A percentile compares a stretch with the other conserved stretches of the same genome.
phyloP scores from a whole-genome alignment of 2,797 vertebrate species.

The Lutjanus campechanus region DNA sequence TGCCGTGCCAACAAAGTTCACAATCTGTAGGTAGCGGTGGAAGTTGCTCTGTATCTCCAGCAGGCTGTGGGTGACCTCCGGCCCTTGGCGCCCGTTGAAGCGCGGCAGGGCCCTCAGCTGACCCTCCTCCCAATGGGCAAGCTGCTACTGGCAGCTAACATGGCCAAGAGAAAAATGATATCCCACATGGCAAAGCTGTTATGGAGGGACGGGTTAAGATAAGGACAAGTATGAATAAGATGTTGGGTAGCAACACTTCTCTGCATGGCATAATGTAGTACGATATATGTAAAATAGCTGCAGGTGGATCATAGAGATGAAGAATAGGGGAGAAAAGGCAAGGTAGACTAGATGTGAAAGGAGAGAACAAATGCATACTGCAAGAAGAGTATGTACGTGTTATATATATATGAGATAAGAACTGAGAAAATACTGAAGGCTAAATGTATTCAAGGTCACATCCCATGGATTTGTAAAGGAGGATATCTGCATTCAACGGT shows the following conservation, averaged over 20 bases:
- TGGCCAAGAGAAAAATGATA: conserved; percentile 22
- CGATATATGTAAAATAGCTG: conserved; percentile 53
- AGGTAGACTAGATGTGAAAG: conserved; percentile 2
- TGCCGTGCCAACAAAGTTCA: conserved; percentile 75
- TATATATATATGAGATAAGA: conserved; percentile 25
- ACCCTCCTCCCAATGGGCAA: conserved; percentile 83
- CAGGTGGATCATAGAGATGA: conserved; percentile 41
- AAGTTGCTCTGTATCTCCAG: conserved; percentile 86
- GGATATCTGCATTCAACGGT: conserved; percentile 61
- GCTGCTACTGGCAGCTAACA: conserved; percentile 85
- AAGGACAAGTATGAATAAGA: conserved; percentile 49
- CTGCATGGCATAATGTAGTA: conserved; percentile 32
- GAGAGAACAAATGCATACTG: conserved; percentile 8
- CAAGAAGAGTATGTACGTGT: neutral
- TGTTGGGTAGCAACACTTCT: conserved; percentile 29
- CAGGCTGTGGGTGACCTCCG: conserved; percentile 82
- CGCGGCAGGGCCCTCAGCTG: conserved; percentile 79
- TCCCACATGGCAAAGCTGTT: conserved; percentile 36
- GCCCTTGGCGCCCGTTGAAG: conserved; percentile 81
- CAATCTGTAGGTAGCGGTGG: conserved; percentile 76
- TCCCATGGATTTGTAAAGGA: conserved; percentile 62
- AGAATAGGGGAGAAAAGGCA: conserved; percentile 5
- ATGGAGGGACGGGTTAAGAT: conserved; percentile 30
- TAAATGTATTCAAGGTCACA: conserved; percentile 69
- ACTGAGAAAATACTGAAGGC: conserved; percentile 23